Evolutionary conservation across 2,888 invertebrate genomes (phyloP), one percentile per base, ranked within the genome.

Genomic region (Heliconius erato): DNA sequence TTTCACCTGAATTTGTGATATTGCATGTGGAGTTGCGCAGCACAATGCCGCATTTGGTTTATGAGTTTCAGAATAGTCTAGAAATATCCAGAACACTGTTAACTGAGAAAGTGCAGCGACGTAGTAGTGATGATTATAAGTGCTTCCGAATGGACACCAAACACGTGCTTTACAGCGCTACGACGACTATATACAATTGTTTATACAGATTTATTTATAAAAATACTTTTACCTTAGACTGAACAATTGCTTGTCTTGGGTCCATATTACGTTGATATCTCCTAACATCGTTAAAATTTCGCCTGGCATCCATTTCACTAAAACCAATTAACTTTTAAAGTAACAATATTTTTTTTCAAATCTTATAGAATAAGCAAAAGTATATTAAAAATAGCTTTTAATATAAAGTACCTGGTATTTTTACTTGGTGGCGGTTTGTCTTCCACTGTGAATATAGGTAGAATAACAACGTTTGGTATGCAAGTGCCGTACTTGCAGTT

Each of bases 371-470:
- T 63, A 63, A 23, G 12, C 54, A n/a, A 54, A 6, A 54, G 19
- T 7, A 23, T 23, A 54, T 54, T 7, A 23, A n/a, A n/a, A n/a
- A 7, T 4, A 12, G 4, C 40, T n/a, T 4, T n/a, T n/a, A 63
- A 32, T 3, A 35, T 69, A 3, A 12, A n/a, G n/a, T 79, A 79
- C 79, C 79, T 79, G 23, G 19, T n/a, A 19, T 71, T 79, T 68
- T 32, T 59, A 26, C 2, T 28, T 4, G 28, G 67, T 0, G 90
- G 90, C 0, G 93, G 92, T 0, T 92, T 92, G 65, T 94, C 90
- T 85, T 94, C 94, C 1, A 94, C 88, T 0, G 93, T 92, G 77
- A 94, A 90, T 77, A 94, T 94, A 0, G 94, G 94, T 0, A 94
- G 85, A 2, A 94, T 82, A 0, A 93, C 91, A 1, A 94, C 86